A percentile compares a stretch with the other conserved stretches of the same genome.
phyloP scores from a whole-genome alignment of 2,888 invertebrate species.

The Selenia dentaria region DNA sequence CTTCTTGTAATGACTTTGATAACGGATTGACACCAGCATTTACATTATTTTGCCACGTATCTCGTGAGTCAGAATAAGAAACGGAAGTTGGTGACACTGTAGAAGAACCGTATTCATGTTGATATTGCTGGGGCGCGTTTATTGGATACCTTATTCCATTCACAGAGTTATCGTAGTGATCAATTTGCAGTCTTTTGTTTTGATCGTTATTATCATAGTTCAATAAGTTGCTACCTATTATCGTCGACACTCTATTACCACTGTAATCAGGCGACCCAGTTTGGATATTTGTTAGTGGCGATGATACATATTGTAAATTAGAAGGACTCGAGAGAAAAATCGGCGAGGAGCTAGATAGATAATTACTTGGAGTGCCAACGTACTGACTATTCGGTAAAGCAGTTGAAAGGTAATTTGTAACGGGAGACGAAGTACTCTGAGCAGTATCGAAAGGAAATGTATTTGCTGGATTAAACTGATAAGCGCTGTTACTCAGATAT shows the following conservation, averaged over 20 bases:
- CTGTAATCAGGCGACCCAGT: constrained; percentile 62
- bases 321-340: constrained; percentile 68
- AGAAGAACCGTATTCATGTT: constrained; percentile 63
- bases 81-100: constrained; percentile 59
- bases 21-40: constrained; percentile 50
- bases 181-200: constrained; percentile 67
- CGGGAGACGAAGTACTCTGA: constrained; percentile 67
- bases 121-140: constrained; percentile 61
- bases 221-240: constrained; percentile 51
- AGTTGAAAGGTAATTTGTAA: constrained; percentile 66
- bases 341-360: constrained; percentile 73
- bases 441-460: constrained; percentile 53
- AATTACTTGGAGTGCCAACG: constrained; percentile 61
- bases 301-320: constrained; percentile 69
- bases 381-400: constrained; percentile 63
- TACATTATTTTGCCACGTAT: constrained; percentile 63
- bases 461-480: constrained; percentile 61
- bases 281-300: constrained; percentile 66
- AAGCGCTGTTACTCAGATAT: constrained; percentile 54
- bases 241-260: constrained; percentile 57
- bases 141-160: constrained; percentile 67
- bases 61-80: constrained; percentile 59
- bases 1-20: constrained; percentile 64
- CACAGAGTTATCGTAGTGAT: constrained; percentile 74
- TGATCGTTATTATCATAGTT: constrained; percentile 57